Conservation (phyloP, 2,113 vertebrate genomes). For the Sakesphorus luctuosus region DNA sequence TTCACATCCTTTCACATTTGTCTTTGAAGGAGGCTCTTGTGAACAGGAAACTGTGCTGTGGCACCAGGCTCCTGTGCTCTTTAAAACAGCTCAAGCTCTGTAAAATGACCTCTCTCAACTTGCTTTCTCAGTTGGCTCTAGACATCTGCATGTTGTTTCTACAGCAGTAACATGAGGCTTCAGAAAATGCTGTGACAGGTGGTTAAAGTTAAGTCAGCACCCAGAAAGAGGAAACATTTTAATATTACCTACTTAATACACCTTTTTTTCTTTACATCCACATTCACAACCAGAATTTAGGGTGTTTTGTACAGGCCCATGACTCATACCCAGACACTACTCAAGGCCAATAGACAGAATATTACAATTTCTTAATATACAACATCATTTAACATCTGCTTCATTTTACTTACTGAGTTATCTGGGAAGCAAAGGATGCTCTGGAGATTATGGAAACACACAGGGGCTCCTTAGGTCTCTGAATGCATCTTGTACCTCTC, state of each 20-base stretch:
- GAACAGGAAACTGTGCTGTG: slow-evolving; percentile 15
- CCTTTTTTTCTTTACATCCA: background rate
- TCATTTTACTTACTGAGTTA: background rate
- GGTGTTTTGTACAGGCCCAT: background rate
- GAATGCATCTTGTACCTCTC: background rate
- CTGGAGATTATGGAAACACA: background rate
- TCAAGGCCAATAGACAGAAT: background rate
- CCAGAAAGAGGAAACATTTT: background rate
- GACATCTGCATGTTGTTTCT: background rate
- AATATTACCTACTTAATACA: background rate
- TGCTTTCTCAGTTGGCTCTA: background rate
- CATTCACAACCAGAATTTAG: background rate
- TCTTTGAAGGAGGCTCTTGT: background rate
- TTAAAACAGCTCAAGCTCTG: background rate
- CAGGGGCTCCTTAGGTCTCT: background rate
- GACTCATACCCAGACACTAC: background rate
- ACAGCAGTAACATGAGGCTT: background rate
- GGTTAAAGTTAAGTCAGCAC: background rate
- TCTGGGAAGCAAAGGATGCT: background rate
- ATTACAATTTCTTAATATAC: background rate
- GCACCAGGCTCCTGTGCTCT: background rate
- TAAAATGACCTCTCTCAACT: background rate
- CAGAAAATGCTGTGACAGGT: slow-evolving; percentile 20
- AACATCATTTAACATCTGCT: background rate
- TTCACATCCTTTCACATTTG: background rate